Evolutionary conservation across 2,888 invertebrate genomes (phyloP), one percentile per base, ranked within the genome.

Genomic region (Campopleginae sp.): DNA sequence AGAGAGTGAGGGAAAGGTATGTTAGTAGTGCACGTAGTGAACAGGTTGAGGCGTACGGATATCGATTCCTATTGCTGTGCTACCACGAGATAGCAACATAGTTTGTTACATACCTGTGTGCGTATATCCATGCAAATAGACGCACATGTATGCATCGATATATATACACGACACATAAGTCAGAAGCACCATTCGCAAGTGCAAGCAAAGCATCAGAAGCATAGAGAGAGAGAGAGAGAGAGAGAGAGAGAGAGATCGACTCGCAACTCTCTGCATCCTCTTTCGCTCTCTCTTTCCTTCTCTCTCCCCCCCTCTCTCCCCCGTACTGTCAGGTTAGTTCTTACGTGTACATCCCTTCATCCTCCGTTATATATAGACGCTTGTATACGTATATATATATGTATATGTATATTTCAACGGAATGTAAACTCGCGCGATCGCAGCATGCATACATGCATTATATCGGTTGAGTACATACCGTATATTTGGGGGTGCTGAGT

Each of bases 391-490:
- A n/a, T 48, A 48, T 51, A 71, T 48, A 70, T 70, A 5, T 44
- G 38, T 72, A 42, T 72, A 33, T 63, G 44, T 71, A 82, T 85
- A 85, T 82, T 58, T 19, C 76, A 68, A 58, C 66, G 80, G 63
- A 82, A 86, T 86, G 80, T 80, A 86, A 86, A 82, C 85, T 80
- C 82, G 77, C 65, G 77, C 82, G 85, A 86, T 86, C 85, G 82
- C 82, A 80, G 72, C 85, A 86, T 86, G 85, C 82, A 86, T 86
- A 86, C 85, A 86, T 86, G 85, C 85, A 86, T 86, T 86, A 86
- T 86, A 77, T 80, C 80, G 54, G 85, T 82, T 80, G 80, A 82
- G 85, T 82, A 82, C 82, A 82, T 82, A 77, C 80, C 77, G 70
- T 82, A 86, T 82, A 82, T 82, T 85, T 75, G 81, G 78, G 54